Base-by-base conservation (phyloP, 2,113 vertebrate genomes). In the Eublepharis macularius region DNA sequence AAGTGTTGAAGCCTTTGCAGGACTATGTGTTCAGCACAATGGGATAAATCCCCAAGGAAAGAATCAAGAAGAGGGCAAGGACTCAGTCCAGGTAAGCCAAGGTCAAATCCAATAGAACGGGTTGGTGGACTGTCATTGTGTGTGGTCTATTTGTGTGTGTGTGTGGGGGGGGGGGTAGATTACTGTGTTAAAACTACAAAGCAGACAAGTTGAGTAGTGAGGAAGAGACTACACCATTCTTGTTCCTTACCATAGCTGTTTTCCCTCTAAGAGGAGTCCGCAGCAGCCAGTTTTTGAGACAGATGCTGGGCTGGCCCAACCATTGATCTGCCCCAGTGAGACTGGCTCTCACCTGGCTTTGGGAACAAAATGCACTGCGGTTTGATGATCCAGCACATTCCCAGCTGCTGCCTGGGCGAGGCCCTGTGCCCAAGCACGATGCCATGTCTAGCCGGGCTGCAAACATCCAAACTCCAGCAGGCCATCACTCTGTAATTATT, bases 311-410 rank as follows among this genome's bases (percentile, higher is more conserved):
- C 43, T 73, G 76, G 34, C 43, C 29, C 24, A 41, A 39, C n/a
- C 49, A 39, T 34, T 63, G 32, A 85, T 80, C 76, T 73, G 41
- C 21, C 32, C 66, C 51, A 16, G n/a, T 34, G 43, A 70, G 54
- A 41, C 29, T 63, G 39, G 29, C 39, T 73, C 16, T 85, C 24
- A 39, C 69, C 77, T 80, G 76, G 51, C 69, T 80, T 80, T 34
- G 68, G 10, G 21, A 63, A 68, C 26, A 32, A 80, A 68, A 54
- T 63, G 84, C 79, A 54, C 8, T 80, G 54, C 16, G 21, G 51
- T 85, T 73, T 80, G 84, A 80, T 85, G 76, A 85, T 80, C 51
- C 68, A 73, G 76, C 84, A 80, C 68, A 85, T 85, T 85, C 84
- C 84, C 84, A 63, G 84, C 84, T 85, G 84, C 77, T 45, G 66